These are phyloP conservation scores for Gnatocerus cornutus DNA, from an alignment of 2,888 invertebrate species.

Conservation along the genomic window DNA sequence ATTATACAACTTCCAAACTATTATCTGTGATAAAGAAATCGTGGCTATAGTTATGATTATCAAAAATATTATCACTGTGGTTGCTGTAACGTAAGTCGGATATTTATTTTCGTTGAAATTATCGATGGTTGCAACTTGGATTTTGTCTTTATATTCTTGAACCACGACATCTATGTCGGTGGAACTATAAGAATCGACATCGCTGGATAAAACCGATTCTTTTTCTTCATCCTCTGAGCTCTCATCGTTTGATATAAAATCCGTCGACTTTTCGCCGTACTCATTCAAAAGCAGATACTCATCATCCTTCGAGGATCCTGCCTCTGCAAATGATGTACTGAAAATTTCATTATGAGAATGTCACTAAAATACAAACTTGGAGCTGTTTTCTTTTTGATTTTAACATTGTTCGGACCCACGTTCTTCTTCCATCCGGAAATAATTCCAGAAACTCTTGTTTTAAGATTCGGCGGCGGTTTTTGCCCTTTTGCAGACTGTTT, in stretches of 20 bases:
- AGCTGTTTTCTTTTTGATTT: slow-evolving; percentile 26
- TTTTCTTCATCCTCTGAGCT: slow-evolving; percentile 65
- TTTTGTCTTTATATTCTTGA: slow-evolving; percentile 82
- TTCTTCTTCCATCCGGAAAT: slow-evolving; percentile 36
- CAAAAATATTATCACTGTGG: slow-evolving; percentile 61
- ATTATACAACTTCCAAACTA: slow-evolving; percentile 58
- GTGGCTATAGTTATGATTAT: slow-evolving; percentile 60
- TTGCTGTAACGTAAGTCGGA: slow-evolving; percentile 62
- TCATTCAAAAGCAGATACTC: slow-evolving; percentile 77
- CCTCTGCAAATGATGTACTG: slow-evolving; percentile 28
- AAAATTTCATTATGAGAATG: slow-evolving; percentile 22
- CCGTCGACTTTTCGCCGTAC: slow-evolving; percentile 69
- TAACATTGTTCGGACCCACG: slow-evolving; percentile 9
- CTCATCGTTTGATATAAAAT: slow-evolving; percentile 66
- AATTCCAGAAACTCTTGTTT: slow-evolving; percentile 14
- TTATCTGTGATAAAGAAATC: slow-evolving; percentile 59
- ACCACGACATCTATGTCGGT: slow-evolving; percentile 87
- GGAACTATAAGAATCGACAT: slow-evolving; percentile 77
- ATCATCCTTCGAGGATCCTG: slow-evolving; percentile 67
- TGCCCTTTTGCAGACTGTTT: slow-evolving; percentile 52
- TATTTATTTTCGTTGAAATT: slow-evolving; percentile 63
- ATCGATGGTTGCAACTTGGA: slow-evolving; percentile 72
- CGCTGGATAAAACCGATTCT: slow-evolving; percentile 59
- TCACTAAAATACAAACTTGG: slow-evolving; percentile 31
- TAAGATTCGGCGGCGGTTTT: slow-evolving; percentile 19